Evolutionary conservation across 2,113 vertebrate species (phyloP).

Genomic region (Limanda limanda): DNA sequence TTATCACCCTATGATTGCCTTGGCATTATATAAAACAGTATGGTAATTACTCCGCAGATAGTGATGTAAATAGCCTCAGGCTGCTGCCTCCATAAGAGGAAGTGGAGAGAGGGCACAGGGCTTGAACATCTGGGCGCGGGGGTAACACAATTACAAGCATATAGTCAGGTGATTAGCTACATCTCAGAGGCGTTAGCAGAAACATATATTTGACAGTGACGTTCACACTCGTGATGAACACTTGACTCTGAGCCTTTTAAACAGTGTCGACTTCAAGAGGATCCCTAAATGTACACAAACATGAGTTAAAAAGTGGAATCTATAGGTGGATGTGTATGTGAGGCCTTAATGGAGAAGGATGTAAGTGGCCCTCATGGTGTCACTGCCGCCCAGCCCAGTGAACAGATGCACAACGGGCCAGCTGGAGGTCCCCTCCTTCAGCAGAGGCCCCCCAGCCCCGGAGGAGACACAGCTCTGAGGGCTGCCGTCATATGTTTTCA

Average conservation of each 20-base stretch:
- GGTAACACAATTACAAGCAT: constrained; percentile 55
- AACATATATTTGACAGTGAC: constrained; percentile 53
- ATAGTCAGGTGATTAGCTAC: constrained; percentile 66
- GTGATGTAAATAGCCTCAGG: constrained; percentile 97
- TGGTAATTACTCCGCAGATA: constrained; percentile 99
- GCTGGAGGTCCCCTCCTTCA: constrained; percentile 75
- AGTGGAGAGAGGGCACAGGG: constrained; percentile 77
- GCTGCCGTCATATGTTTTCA: constrained; percentile 83
- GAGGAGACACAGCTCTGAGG: constrained; percentile 81
- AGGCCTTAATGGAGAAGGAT: constrained; percentile 42
- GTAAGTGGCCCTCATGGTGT: constrained; percentile 75
- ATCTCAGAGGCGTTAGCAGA: constrained; percentile 42
- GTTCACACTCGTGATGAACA: constrained; percentile 44
- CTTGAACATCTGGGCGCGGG: constrained; percentile 73
- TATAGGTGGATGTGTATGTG: constrained; percentile 35
- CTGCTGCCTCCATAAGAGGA: constrained; percentile 86
- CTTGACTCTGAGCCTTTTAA: constrained; percentile 31
- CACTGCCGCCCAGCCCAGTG: constrained; percentile 72
- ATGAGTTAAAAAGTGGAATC: constrained; percentile 22
- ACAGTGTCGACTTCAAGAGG: constrained; percentile 33
- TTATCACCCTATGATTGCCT: constrained; percentile 99
- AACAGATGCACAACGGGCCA: constrained; percentile 82
- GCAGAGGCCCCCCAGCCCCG: constrained; percentile 57
- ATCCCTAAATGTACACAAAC: constrained; percentile 48
- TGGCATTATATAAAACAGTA: constrained; percentile 99